Conservation (phyloP, 2,113 vertebrate genomes). For the Prinia subflava region DNA sequence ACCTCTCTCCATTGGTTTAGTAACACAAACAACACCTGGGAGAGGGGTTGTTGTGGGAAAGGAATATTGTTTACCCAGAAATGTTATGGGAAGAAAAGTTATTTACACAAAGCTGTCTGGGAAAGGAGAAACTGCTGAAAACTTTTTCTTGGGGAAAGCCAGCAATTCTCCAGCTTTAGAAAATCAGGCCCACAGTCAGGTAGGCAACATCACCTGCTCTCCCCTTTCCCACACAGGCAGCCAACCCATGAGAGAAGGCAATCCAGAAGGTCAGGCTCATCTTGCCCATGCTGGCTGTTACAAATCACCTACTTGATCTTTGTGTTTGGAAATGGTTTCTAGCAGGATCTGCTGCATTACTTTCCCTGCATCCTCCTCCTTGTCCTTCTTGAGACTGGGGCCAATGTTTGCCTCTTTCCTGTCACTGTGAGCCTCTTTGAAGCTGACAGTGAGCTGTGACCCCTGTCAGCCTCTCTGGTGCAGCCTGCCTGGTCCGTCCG, state of each 20-base stretch:
- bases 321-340: not conserved
- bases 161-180: too few species aligned
- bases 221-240: not conserved
- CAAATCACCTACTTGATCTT: not conserved
- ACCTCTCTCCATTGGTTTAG: too few species aligned
- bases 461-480: not conserved
- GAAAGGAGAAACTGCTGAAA: too few species aligned
- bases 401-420: not conserved
- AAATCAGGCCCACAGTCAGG: not conserved
- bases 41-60: too few species aligned
- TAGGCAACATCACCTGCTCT: not conserved
- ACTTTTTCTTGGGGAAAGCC: too few species aligned
- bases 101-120: too few species aligned
- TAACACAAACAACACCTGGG: too few species aligned
- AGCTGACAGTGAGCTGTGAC: not conserved
- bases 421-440: not conserved
- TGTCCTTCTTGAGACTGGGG: not conserved
- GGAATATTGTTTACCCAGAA: too few species aligned
- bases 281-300: not conserved
- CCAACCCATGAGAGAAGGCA: not conserved
- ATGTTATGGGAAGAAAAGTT: too few species aligned
- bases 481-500: accelerated
- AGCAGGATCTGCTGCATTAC: not conserved
- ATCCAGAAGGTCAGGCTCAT: not conserved
- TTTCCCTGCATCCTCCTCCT: not conserved